Percentiles rank a stretch among this genome's conserved stretches.
Evolutionary conservation across 2,888 invertebrate species (phyloP).

Genomic region (Augiades crinisus): DNA sequence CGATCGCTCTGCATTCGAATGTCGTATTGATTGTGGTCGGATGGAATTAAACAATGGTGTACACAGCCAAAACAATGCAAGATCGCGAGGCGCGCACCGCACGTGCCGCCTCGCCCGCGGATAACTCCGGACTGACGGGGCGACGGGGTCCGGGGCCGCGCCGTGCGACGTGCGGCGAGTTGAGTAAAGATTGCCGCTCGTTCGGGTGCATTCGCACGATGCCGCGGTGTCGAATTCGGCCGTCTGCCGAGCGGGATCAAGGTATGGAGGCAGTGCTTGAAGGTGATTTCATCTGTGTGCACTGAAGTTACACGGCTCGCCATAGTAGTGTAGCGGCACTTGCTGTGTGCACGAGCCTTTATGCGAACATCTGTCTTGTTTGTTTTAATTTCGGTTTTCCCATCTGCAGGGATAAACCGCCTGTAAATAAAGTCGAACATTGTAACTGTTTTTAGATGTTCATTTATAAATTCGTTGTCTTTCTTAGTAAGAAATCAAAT

Average conservation of each 20-base stretch:
- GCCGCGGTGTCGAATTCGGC: slow-evolving; percentile 52
- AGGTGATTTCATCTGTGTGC: slow-evolving; percentile 11
- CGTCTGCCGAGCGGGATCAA: slow-evolving; percentile 38
- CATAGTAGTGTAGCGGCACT: background rate
- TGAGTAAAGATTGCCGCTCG: slow-evolving; percentile 61
- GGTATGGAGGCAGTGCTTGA: slow-evolving; percentile 34
- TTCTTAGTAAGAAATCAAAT: too few species aligned
- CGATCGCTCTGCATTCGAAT: slow-evolving; percentile 42
- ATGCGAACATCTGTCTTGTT: background rate
- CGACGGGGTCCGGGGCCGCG: slow-evolving; percentile 29
- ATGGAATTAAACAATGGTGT: slow-evolving; percentile 69
- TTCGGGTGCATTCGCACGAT: slow-evolving; percentile 64
- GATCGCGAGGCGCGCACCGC: slow-evolving; percentile 74
- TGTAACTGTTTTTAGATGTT: too few species aligned
- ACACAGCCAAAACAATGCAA: slow-evolving; percentile 69
- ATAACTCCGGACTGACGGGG: slow-evolving; percentile 62
- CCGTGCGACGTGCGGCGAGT: slow-evolving; percentile 30
- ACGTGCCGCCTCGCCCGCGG: slow-evolving; percentile 80
- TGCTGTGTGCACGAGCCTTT: background rate
- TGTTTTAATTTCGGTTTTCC: background rate
- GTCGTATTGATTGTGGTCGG: slow-evolving; percentile 68
- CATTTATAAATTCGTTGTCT: too few species aligned
- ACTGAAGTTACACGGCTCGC: slow-evolving; percentile 4
- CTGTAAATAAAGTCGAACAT: too few species aligned
- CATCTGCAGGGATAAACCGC: background rate